Percentiles rank a stretch among this genome's conserved stretches.
These are phyloP conservation scores for Catamblyrhynchus diadema DNA, from an alignment of 2,797 vertebrate genomes.

Conservation along the genomic window DNA sequence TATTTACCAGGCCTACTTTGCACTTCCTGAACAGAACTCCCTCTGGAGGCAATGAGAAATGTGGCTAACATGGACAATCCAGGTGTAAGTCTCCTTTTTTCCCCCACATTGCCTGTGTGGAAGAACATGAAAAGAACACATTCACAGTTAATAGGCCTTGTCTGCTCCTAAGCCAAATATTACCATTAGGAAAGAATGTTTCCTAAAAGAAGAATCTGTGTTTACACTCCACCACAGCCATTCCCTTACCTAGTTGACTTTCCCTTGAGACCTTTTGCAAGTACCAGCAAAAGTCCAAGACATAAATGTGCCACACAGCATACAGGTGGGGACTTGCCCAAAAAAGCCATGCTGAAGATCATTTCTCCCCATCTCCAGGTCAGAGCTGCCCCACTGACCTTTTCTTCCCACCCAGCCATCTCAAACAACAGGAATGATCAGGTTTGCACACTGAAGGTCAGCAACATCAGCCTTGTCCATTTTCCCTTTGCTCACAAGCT, in stretches of 20 bases:
- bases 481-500: conserved; percentile 1
- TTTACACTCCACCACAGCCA: background rate
- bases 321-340: background rate
- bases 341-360: background rate
- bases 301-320: background rate
- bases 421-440: background rate
- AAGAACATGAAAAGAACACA: background rate
- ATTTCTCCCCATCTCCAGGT: background rate
- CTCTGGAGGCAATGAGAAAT: background rate
- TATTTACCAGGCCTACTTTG: background rate
- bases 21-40: background rate
- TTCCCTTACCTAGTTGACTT: background rate
- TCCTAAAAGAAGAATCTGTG: background rate
- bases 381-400: background rate
- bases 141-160: background rate
- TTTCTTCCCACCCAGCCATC: background rate
- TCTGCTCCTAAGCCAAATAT: background rate
- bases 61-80: background rate
- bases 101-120: background rate
- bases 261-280: background rate
- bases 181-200: background rate
- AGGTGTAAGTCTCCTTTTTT: background rate
- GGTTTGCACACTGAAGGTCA: conserved; percentile 31
- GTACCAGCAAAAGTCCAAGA: background rate
- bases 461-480: conserved; percentile 35